Percentiles rank a stretch among this genome's conserved stretches.
Conservation (phyloP, 1,140 invertebrate genomes). For the Eriosoma lanigerum region DNA sequence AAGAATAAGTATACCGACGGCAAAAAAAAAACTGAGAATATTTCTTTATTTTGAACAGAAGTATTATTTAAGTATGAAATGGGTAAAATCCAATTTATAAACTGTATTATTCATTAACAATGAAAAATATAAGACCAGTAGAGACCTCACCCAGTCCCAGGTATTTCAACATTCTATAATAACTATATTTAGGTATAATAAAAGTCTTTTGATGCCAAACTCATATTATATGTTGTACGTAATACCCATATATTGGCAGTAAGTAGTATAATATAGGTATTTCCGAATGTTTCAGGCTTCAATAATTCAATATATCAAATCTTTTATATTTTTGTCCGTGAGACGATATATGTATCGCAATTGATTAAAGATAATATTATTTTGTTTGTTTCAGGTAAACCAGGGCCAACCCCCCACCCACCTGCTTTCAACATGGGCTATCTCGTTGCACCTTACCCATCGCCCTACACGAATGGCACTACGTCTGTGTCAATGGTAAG, state of each 20-base stretch:
- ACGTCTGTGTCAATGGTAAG: conserved; percentile 50
- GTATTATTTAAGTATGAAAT: not conserved
- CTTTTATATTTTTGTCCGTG: not conserved
- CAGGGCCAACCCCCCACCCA: conserved; percentile 47
- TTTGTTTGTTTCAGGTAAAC: conserved; percentile 48
- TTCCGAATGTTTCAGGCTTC: too few species aligned
- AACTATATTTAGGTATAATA: not conserved
- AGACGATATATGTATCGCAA: not conserved
- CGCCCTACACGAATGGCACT: conserved; percentile 44
- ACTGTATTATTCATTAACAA: conserved; percentile 11
- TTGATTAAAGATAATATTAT: conserved; percentile 22
- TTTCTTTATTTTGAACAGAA: not conserved
- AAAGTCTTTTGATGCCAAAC: not conserved
- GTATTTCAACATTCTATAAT: not conserved
- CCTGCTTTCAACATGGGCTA: conserved; percentile 50
- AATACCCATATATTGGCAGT: too few species aligned
- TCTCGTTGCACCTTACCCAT: conserved; percentile 48
- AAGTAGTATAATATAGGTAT: not conserved
- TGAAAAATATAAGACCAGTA: not conserved
- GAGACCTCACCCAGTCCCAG: not conserved
- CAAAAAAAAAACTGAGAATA: not conserved
- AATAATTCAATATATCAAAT: not conserved
- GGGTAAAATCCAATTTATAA: not conserved
- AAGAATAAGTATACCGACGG: too few species aligned
- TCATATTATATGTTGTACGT: not conserved